These are phyloP conservation scores for Ostrea denselamellosa DNA, from an alignment of 1,140 invertebrate species.

Conservation along the genomic window DNA sequence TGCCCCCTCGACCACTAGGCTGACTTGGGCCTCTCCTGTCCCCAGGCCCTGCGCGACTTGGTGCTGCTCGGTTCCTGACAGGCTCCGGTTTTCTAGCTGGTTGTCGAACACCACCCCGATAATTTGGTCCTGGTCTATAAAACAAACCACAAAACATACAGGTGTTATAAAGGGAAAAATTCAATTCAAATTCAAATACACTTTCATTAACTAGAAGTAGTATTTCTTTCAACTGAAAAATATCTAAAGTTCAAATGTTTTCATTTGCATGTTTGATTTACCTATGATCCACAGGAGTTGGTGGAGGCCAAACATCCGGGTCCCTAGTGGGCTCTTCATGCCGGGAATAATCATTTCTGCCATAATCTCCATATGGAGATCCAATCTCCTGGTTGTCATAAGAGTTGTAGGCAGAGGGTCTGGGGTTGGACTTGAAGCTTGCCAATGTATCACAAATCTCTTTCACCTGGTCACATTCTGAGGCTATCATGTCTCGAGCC, in stretches of 20 bases:
- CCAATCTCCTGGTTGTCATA: conserved; percentile 59
- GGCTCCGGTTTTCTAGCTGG: conserved; percentile 67
- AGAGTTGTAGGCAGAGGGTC: conserved; percentile 43
- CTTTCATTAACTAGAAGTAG: background rate
- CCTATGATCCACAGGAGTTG: conserved; percentile 89
- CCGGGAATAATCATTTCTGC: conserved; percentile 52
- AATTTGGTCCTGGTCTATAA: conserved; percentile 71
- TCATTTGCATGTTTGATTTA: too few relatives aligned
- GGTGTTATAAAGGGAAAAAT: background rate
- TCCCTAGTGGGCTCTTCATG: conserved; percentile 85
- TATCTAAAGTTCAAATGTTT: too few relatives aligned
- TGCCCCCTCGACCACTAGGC: conserved; percentile 67
- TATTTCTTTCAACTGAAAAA: too few relatives aligned
- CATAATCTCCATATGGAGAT: conserved; percentile 55
- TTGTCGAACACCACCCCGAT: conserved; percentile 64
- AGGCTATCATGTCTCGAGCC: conserved; percentile 92
- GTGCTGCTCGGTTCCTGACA: conserved; percentile 52
- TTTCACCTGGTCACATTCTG: conserved; percentile 95
- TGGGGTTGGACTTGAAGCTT: conserved; percentile 82
- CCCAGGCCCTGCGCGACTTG: conserved; percentile 28
- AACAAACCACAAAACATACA: background rate
- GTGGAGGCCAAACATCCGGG: conserved; percentile 90
- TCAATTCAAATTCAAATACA: background rate
- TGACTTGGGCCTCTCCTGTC: conserved; percentile 47
- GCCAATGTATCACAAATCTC: conserved; percentile 86